A percentile compares a stretch with the other conserved stretches of the same genome.
Conservation (phyloP, 92 coral and sea anemone genomes). For the Scolanthus callimorphus region DNA sequence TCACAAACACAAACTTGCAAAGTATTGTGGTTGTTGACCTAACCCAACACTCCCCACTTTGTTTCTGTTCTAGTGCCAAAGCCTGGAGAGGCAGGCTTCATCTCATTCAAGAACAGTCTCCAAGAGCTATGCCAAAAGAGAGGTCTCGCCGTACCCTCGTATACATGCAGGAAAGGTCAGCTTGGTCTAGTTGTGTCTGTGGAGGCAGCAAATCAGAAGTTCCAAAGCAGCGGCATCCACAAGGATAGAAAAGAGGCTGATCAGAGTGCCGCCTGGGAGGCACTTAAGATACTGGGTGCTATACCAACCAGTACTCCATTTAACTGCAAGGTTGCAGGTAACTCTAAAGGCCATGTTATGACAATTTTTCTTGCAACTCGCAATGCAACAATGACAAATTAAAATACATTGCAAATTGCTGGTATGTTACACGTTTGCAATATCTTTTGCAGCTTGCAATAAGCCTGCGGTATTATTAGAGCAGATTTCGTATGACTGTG, state of each 20-base stretch:
- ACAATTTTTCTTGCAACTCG: too few species aligned
- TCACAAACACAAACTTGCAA: neutral
- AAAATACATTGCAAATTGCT: too few species aligned
- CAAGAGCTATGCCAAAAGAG: slow-evolving; percentile 92
- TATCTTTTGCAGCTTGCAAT: too few species aligned
- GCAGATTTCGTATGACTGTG: too few species aligned
- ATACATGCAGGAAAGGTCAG: slow-evolving; percentile 44
- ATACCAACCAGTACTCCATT: too few species aligned
- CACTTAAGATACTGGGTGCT: slow-evolving; percentile 64
- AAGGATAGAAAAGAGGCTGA: slow-evolving; percentile 83
- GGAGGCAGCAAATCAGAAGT: slow-evolving; percentile 45
- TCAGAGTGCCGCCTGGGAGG: slow-evolving; percentile 80
- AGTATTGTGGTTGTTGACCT: neutral
- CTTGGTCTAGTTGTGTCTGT: slow-evolving; percentile 72
- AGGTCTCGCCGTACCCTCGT: slow-evolving; percentile 72
- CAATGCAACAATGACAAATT: too few species aligned
- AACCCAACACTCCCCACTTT: neutral
- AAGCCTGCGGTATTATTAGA: too few species aligned
- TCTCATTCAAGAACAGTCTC: slow-evolving; percentile 94
- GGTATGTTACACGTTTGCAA: too few species aligned
- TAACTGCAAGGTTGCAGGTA: too few species aligned
- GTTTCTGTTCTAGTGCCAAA: slow-evolving; percentile 34
- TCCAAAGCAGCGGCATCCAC: slow-evolving; percentile 56
- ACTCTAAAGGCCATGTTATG: too few species aligned
- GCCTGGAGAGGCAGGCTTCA: slow-evolving; percentile 75